phyloP scores from a whole-genome alignment of 30 jellyfish, hydroid and myxozoan genomes.

The Hydractinia echinata region DNA sequence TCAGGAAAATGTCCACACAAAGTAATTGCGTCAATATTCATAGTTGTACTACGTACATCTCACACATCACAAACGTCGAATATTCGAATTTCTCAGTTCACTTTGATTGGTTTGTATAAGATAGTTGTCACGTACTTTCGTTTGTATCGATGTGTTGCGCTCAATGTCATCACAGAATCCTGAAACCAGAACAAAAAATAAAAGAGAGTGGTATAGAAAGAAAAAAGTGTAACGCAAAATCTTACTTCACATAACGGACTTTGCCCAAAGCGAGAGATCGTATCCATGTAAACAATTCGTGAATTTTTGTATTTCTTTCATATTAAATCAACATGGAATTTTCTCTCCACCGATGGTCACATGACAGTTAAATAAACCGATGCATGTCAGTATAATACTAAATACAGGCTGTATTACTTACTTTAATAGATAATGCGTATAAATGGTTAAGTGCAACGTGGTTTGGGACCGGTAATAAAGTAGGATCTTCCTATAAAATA shows the following conservation, averaged over 20 bases:
- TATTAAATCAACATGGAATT: too few relatives aligned
- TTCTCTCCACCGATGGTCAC: too few relatives aligned
- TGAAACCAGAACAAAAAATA: slow-evolving; percentile 9
- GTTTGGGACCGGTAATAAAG: slow-evolving; percentile 85
- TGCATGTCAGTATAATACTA: neutral
- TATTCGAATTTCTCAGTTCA: neutral
- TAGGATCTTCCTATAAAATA: slow-evolving; percentile 72
- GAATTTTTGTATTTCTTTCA: too few relatives aligned
- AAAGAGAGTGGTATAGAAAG: too few relatives aligned
- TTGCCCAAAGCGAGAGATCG: too few relatives aligned
- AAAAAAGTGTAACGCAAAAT: too few relatives aligned
- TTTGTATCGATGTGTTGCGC: slow-evolving; percentile 93
- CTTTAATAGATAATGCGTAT: slow-evolving; percentile 92
- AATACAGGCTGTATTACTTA: slow-evolving; percentile 1
- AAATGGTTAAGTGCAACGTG: slow-evolving; percentile 93
- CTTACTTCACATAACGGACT: too few relatives aligned
- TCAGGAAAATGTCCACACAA: too few relatives aligned
- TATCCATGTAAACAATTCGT: too few relatives aligned
- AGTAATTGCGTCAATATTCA: too few relatives aligned
- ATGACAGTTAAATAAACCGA: neutral
- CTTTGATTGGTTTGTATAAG: slow-evolving; percentile 73
- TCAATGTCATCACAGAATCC: slow-evolving; percentile 96
- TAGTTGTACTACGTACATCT: too few relatives aligned
- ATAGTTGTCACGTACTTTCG: slow-evolving; percentile 87
- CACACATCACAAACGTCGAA: too few relatives aligned